These are phyloP conservation scores for Pelobates fuscus DNA, from an alignment of 2,113 vertebrate species.

Conservation along the genomic window DNA sequence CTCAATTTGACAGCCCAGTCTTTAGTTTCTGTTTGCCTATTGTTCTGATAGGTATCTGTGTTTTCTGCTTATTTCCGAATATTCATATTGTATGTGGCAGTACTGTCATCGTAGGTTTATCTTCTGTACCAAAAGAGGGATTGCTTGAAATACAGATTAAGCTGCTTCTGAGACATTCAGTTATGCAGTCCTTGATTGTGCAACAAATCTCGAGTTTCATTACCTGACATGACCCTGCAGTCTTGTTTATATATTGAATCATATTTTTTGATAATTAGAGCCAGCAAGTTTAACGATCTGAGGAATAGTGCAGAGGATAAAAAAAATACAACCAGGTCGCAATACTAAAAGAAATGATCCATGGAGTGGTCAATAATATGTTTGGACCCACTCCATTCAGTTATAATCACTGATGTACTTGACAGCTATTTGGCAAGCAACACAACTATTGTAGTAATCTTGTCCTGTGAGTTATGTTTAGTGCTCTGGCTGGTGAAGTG, in stretches of 20 bases:
- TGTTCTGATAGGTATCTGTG: no score
- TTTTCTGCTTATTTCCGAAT: no score
- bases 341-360: background rate
- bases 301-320: slow-evolving; percentile 4
- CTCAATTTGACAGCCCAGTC: no score
- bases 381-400: slow-evolving; percentile 2
- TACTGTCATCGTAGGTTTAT: no score
- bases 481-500: slow-evolving; percentile 18
- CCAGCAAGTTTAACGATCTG: background rate
- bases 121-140: no score
- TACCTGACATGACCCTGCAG: slow-evolving; percentile 1
- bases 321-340: slow-evolving; percentile 8
- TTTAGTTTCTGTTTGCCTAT: no score
- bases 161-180: no score
- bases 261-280: background rate
- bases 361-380: slow-evolving; percentile 1
- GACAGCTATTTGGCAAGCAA: slow-evolving; percentile 21
- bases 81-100: no score
- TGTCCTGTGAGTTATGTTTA: slow-evolving; percentile 14
- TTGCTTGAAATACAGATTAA: no score
- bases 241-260: background rate
- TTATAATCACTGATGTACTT: slow-evolving; percentile 13
- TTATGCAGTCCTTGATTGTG: background rate
- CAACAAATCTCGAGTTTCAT: background rate
- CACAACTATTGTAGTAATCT: background rate